These are phyloP conservation scores for Brachionus sp. DNA, from an alignment of 1,140 invertebrate genomes.

Conservation along the genomic window DNA sequence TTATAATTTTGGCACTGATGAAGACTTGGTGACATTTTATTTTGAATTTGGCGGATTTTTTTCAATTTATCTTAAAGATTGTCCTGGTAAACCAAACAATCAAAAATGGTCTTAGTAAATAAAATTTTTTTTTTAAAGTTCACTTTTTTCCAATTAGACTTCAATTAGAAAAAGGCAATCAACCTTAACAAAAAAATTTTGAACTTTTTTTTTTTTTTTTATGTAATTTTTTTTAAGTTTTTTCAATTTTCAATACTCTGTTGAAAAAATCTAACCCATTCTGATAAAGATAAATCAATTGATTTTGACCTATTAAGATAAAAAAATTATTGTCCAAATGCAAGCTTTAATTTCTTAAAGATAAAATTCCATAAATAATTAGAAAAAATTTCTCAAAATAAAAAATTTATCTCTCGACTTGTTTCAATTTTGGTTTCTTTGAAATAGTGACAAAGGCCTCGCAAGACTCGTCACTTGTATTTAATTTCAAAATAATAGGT, in stretches of 20 bases:
- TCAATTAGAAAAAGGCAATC: neutral
- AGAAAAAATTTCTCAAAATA: no score
- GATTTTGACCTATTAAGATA: no score
- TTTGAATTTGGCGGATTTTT: slow-evolving; percentile 18
- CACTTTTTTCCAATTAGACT: neutral
- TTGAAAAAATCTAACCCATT: neutral
- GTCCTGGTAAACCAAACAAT: neutral
- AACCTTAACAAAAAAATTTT: neutral
- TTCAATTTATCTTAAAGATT: slow-evolving; percentile 26
- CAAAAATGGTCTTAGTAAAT: slow-evolving; percentile 5
- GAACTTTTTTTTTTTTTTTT: neutral
- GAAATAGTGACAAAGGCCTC: neutral
- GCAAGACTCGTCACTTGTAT: neutral
- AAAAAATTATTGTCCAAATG: no score
- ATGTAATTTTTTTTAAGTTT: neutral
- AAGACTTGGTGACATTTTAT: slow-evolving; percentile 19
- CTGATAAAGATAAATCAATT: neutral
- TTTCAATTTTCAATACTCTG: neutral
- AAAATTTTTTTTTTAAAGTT: neutral
- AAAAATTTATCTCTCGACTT: neutral
- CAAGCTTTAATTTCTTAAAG: no score
- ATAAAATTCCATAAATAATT: no score
- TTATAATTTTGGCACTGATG: slow-evolving; percentile 26
- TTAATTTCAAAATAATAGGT: neutral
- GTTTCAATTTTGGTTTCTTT: neutral